Percentiles rank a stretch among this genome's conserved stretches.
Conservation (phyloP, 2,888 invertebrate species). For the Mesorhabditis belari region DNA sequence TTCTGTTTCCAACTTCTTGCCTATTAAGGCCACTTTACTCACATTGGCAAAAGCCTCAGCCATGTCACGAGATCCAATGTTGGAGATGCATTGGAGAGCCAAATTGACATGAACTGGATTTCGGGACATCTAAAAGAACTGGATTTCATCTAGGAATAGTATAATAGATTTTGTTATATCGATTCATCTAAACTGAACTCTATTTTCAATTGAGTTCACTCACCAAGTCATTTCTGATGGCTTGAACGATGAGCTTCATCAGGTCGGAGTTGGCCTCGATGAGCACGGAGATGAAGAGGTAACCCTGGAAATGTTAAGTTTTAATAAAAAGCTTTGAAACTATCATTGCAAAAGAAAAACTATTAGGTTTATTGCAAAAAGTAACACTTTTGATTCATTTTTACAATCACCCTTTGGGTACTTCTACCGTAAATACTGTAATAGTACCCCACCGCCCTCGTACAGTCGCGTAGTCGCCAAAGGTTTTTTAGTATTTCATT, state of each 20-base stretch:
- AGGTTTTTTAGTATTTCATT: no score
- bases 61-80: conserved; percentile 99
- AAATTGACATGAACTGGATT: conserved; percentile 98
- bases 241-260: conserved; percentile 93
- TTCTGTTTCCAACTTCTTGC: no score
- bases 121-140: conserved; percentile 80
- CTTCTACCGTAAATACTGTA: no score
- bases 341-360: background rate
- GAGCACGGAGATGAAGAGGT: conserved; percentile 97
- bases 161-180: background rate
- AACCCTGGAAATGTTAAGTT: conserved; percentile 66
- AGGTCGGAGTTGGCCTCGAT: conserved; percentile 97
- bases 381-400: background rate
- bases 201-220: background rate
- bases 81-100: conserved; percentile 97
- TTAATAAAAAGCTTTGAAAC: background rate
- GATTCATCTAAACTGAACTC: background rate
- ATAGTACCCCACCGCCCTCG: no score
- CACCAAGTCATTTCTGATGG: conserved; percentile 11
- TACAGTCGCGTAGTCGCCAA: no score
- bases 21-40: no score
- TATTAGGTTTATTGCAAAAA: background rate
- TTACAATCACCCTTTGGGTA: background rate
- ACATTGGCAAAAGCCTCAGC: conserved; percentile 84
- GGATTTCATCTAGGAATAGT: conserved; percentile 70